Conservation (phyloP, 2,888 invertebrate genomes). For the Oligia latruncula region DNA sequence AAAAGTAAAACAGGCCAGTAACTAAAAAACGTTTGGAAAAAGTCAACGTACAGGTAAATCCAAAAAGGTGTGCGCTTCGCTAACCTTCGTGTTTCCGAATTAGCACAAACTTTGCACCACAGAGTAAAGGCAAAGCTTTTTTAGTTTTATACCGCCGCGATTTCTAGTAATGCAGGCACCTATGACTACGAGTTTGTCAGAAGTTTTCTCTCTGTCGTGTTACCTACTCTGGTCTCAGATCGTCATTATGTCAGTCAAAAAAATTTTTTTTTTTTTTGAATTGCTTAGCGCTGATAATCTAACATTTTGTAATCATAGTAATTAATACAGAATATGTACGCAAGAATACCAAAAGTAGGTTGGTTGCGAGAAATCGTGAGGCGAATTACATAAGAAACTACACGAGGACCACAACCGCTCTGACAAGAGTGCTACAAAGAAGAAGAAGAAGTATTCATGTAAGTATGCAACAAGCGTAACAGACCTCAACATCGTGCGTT, state of each 20-base stretch:
- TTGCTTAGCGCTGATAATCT: no score
- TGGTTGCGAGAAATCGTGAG: no score
- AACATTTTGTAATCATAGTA: neutral
- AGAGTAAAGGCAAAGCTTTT: neutral
- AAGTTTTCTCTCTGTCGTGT: neutral
- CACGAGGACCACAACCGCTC: no score
- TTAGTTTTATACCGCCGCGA: no score
- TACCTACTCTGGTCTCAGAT: neutral
- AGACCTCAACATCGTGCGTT: neutral
- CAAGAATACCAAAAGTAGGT: no score
- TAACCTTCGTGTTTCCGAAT: neutral
- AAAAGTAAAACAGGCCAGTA: conserved; percentile 68
- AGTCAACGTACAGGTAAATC: conserved; percentile 69
- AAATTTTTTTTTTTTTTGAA: neutral
- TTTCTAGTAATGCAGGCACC: no score
- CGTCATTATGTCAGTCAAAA: neutral
- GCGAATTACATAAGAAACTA: no score
- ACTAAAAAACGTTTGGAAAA: conserved; percentile 64
- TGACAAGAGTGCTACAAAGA: no score
- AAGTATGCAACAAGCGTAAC: neutral
- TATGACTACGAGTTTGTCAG: neutral
- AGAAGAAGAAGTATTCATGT: no score
- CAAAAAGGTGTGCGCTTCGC: conserved; percentile 1
- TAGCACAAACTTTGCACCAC: no score
- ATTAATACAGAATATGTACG: neutral